Percentiles rank a stretch among this genome's conserved stretches.
These are phyloP conservation scores for Mormyrus hasselquistii DNA, from an alignment of 2,797 vertebrate genomes.

Conservation along the genomic window DNA sequence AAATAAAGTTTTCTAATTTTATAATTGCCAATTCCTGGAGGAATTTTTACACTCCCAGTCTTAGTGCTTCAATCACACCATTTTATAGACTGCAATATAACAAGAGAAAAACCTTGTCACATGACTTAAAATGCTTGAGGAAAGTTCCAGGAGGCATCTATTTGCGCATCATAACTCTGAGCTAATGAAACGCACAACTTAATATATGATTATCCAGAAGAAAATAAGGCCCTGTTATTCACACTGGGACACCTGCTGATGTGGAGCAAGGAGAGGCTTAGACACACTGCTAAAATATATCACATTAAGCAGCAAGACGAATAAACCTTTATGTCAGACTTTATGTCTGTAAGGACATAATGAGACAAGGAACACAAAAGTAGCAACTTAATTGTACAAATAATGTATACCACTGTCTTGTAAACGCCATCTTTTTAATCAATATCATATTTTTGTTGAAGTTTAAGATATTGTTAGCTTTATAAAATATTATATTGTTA, in stretches of 20 bases:
- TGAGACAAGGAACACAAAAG: neutral
- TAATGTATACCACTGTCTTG: neutral
- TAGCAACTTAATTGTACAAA: neutral
- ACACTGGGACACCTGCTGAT: neutral
- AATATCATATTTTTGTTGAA: neutral
- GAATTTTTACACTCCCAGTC: neutral
- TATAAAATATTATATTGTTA: neutral
- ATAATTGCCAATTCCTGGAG: neutral
- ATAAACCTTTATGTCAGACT: neutral
- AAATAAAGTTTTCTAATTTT: neutral
- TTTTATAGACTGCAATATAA: neutral
- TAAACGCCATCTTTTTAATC: neutral
- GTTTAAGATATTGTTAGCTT: neutral
- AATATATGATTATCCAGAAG: neutral
- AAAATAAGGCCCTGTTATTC: neutral
- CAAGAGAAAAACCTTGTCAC: neutral
- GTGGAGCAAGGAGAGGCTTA: neutral
- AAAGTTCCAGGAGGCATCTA: neutral
- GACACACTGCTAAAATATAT: neutral
- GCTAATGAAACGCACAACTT: neutral
- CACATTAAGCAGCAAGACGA: neutral
- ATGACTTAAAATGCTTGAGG: neutral
- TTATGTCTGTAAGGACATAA: neutral
- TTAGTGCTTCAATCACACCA: neutral
- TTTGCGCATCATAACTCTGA: neutral